These are phyloP conservation scores for Tiliqua scincoides DNA, from an alignment of 2,113 vertebrate genomes.

Conservation along the genomic window DNA sequence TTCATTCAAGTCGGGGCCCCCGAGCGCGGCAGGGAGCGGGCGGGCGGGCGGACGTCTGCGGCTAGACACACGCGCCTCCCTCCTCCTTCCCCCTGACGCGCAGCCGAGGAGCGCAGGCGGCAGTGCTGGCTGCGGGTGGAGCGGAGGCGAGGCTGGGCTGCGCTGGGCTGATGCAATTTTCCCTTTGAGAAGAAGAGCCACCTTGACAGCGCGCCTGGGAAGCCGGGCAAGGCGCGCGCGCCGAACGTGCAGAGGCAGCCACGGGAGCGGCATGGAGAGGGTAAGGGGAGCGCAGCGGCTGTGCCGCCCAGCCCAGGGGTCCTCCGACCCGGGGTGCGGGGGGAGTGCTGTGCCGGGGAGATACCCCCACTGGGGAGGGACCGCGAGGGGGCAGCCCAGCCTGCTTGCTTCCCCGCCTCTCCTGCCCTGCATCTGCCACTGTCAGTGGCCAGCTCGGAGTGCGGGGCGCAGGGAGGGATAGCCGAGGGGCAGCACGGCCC, in stretches of 20 bases:
- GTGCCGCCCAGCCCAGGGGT: not conserved
- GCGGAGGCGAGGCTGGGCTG: not conserved
- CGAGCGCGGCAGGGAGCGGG: not conserved
- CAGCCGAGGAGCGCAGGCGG: too few relatives aligned
- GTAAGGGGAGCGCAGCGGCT: not conserved
- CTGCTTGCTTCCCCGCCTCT: too few relatives aligned
- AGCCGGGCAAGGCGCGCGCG: not conserved
- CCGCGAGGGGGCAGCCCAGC: not conserved
- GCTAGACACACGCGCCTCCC: too few relatives aligned
- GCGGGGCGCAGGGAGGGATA: not conserved
- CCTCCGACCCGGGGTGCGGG: not conserved
- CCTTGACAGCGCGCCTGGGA: constrained; percentile 6
- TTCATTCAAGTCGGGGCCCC: constrained; percentile 17
- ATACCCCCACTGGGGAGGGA: too few relatives aligned
- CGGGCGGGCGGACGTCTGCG: too few relatives aligned
- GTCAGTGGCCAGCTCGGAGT: not conserved
- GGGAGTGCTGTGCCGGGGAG: too few relatives aligned
- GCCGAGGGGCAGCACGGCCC: not conserved
- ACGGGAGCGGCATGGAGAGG: not conserved
- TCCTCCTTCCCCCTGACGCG: too few relatives aligned
- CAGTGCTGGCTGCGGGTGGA: not conserved
- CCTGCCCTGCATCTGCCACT: not conserved
- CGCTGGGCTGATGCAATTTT: constrained; percentile 15
- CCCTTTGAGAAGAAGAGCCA: not conserved
- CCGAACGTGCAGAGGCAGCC: not conserved